These are phyloP conservation scores for Monoplex corrugatus DNA, from an alignment of 2,888 invertebrate species.

Conservation along the genomic window DNA sequence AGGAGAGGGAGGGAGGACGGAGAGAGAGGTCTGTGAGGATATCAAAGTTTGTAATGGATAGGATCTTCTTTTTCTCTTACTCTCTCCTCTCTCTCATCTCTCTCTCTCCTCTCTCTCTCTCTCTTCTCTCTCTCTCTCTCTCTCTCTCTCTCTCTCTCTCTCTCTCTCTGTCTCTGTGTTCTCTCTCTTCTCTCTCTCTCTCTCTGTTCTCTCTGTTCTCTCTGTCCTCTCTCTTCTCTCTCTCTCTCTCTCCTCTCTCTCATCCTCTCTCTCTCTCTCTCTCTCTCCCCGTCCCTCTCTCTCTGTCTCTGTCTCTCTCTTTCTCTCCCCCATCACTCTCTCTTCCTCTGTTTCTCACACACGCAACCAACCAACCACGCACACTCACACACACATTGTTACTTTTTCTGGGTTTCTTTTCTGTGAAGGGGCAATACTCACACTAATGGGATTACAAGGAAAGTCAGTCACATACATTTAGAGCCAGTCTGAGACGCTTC, in stretches of 20 bases:
- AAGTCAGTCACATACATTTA: too few relatives aligned
- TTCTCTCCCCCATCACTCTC: constrained; percentile 6
- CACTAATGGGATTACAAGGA: too few relatives aligned
- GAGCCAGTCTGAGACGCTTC: too few relatives aligned
- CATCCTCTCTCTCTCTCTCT: neutral
- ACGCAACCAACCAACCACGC: too few relatives aligned
- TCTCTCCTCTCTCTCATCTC: constrained; percentile 4
- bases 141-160: neutral
- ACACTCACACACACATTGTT: too few relatives aligned
- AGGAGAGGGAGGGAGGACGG: too few relatives aligned
- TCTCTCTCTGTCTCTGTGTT: neutral
- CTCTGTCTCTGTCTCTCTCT: neutral
- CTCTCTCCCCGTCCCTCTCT: neutral
- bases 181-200: constrained; percentile 13
- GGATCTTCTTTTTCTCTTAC: too few relatives aligned
- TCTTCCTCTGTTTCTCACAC: neutral
- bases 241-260: constrained; percentile 10
- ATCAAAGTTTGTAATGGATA: too few relatives aligned
- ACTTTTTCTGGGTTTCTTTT: too few relatives aligned
- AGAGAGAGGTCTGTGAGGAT: too few relatives aligned
- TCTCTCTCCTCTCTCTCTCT: neutral
- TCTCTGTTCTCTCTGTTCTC: neutral
- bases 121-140: constrained; percentile 6
- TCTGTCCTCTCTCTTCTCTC: neutral
- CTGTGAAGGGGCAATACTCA: too few relatives aligned